Conservation (phyloP, 2,113 vertebrate species). For the Sebastes schlegelii region DNA sequence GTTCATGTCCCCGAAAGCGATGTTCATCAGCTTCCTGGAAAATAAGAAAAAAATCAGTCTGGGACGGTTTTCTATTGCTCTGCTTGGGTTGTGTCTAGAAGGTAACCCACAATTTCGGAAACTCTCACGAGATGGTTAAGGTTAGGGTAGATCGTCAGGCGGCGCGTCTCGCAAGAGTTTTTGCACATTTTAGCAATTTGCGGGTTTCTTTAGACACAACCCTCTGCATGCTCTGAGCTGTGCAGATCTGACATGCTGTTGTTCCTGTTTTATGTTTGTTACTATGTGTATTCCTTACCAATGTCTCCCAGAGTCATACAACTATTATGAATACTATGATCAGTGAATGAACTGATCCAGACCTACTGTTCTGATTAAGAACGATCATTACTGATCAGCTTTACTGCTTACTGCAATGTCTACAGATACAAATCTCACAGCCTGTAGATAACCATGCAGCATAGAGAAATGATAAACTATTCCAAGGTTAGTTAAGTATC, state of each 20-base stretch:
- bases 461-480: neutral
- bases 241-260: neutral
- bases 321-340: neutral
- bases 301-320: neutral
- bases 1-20: slow-evolving; percentile 97
- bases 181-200: too few species aligned
- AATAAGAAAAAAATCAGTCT: neutral
- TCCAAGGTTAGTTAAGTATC: neutral
- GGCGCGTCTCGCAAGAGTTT: too few species aligned
- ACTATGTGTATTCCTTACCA: neutral
- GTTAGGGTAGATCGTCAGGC: too few species aligned
- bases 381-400: neutral
- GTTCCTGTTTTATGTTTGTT: neutral
- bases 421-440: neutral
- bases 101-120: too few species aligned
- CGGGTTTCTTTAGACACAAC: too few species aligned
- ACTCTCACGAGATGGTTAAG: too few species aligned
- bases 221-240: neutral
- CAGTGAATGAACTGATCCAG: neutral
- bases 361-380: neutral
- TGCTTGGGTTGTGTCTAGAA: too few species aligned
- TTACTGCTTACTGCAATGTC: neutral
- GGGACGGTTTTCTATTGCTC: neutral
- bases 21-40: slow-evolving; percentile 91
- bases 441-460: neutral